Conservation (phyloP, 2,888 invertebrate genomes). For the Aromia moschata region DNA sequence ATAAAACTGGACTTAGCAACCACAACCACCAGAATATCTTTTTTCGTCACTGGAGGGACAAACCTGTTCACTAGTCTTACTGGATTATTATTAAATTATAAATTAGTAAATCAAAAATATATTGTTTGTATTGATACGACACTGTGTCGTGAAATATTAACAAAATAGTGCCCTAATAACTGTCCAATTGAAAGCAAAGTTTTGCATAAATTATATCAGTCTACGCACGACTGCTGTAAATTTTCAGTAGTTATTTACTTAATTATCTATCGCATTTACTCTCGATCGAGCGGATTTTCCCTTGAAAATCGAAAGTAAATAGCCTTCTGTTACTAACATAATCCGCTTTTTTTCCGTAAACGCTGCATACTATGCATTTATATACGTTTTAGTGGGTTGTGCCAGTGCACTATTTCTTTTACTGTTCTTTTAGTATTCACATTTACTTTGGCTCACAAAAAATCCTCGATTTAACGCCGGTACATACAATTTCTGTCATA, state of each 20-base stretch:
- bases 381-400: not conserved
- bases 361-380: not conserved
- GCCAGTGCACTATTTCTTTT: not conserved
- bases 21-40: no score
- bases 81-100: no score
- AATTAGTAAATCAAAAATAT: no score
- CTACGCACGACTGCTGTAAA: not conserved
- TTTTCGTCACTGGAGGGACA: no score
- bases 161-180: not conserved
- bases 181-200: not conserved
- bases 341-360: not conserved
- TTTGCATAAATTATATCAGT: not conserved
- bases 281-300: slow-evolving; percentile 1
- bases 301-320: slow-evolving; percentile 24
- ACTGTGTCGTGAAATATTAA: no score
- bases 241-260: slow-evolving; percentile 6
- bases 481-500: no score
- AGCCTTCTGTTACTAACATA: slow-evolving; percentile 4
- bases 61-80: no score
- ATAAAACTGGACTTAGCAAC: no score
- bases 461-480: no score
- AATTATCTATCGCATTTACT: slow-evolving; percentile 19
- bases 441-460: no score
- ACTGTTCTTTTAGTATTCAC: no score
- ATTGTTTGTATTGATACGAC: no score